Conservation (phyloP, 2,113 vertebrate species). For the Amia ocellicauda region DNA sequence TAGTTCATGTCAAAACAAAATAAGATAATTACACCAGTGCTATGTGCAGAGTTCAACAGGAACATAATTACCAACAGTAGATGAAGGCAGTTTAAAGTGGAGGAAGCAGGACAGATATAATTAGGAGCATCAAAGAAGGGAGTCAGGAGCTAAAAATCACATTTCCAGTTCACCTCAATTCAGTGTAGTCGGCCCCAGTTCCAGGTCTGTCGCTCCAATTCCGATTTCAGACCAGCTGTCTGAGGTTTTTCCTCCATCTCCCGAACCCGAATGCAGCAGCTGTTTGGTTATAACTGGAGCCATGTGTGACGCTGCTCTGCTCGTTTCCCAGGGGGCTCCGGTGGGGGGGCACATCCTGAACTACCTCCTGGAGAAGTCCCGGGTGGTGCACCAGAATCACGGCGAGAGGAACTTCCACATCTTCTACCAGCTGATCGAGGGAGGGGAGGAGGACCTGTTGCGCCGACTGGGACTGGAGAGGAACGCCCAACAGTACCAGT, state of each 20-base stretch:
- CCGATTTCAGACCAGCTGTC: not conserved
- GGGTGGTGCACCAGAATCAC: constrained; percentile 93
- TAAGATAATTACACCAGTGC: no score
- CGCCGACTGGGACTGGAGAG: constrained; percentile 85
- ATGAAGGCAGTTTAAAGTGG: no score
- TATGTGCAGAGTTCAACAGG: no score
- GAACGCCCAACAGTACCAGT: constrained; percentile 90
- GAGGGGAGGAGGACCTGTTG: constrained; percentile 88
- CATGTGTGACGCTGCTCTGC: constrained; percentile 38
- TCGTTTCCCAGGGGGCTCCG: constrained; percentile 78
- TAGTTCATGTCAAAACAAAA: no score
- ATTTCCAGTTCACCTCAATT: no score
- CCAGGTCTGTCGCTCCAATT: no score
- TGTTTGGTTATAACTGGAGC: constrained; percentile 44
- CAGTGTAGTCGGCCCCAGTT: not conserved
- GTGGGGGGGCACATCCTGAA: constrained; percentile 96
- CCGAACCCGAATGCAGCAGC: constrained; percentile 28
- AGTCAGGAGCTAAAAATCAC: no score
- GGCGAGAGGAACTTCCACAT: constrained; percentile 97
- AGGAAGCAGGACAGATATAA: no score
- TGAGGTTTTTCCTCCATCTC: no score
- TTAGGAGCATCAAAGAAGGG: no score
- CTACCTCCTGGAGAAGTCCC: constrained; percentile 97
- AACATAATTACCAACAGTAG: no score
- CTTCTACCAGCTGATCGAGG: constrained; percentile 96